phyloP scores from a whole-genome alignment of 2,113 vertebrate genomes.

The Capricornis sumatraensis region DNA sequence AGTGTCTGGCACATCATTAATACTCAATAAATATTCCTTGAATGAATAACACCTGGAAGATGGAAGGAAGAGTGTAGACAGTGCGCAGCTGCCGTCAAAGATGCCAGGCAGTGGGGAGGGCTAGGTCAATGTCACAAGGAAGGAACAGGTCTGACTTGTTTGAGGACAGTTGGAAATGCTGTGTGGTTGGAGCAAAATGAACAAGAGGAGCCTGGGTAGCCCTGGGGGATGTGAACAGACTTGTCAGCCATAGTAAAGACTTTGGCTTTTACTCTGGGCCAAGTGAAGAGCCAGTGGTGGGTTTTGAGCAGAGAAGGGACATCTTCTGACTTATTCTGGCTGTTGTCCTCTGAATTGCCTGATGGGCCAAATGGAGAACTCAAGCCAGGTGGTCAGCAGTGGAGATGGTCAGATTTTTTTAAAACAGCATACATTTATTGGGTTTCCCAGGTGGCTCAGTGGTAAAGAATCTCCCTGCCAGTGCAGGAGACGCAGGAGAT shows the following conservation, averaged over 20 bases:
- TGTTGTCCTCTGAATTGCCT: not conserved
- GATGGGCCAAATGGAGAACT: not conserved
- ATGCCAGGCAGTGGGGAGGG: not conserved
- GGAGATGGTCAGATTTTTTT: not conserved
- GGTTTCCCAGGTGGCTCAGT: not conserved
- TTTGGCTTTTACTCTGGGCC: not conserved
- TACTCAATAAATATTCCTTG: not conserved
- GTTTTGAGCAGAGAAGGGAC: not conserved
- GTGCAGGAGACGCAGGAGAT: not conserved
- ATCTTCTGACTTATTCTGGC: not conserved
- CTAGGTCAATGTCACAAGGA: not conserved
- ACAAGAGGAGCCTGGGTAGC: no score
- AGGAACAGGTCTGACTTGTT: not conserved
- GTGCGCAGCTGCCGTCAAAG: rapidly evolving
- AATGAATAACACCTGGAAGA: not conserved
- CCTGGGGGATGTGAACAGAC: not conserved
- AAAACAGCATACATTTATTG: not conserved
- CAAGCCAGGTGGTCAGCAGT: not conserved
- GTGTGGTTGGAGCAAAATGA: not conserved
- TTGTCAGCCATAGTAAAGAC: not conserved
- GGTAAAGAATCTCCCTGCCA: not conserved
- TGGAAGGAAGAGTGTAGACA: not conserved
- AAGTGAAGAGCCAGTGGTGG: not conserved
- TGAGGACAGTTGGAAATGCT: not conserved
- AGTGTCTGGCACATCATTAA: not conserved